These are phyloP conservation scores for Drosophila micromelanica DNA, from an alignment of 1,140 invertebrate genomes.

Conservation along the genomic window DNA sequence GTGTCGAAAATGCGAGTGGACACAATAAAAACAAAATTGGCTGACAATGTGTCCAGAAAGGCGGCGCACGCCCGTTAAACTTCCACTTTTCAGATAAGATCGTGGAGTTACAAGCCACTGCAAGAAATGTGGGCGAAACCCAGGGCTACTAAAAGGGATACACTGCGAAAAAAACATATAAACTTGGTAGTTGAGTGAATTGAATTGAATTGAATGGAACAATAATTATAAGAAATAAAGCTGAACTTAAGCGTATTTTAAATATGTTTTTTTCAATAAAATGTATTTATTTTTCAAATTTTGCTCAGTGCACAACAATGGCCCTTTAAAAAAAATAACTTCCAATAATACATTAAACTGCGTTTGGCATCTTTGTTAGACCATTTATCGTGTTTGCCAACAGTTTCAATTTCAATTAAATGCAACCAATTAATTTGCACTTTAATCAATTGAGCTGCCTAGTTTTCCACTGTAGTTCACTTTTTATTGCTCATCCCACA, in stretches of 20 bases:
- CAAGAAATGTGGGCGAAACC: background rate
- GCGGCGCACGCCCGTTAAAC: constrained; percentile 42
- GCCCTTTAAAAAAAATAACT: background rate
- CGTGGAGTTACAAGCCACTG: background rate
- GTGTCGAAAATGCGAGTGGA: constrained; percentile 25
- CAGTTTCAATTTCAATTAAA: constrained; percentile 47
- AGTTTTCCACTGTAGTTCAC: constrained; percentile 21
- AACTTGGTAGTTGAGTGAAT: too few relatives aligned
- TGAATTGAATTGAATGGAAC: too few relatives aligned
- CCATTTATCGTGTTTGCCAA: constrained; percentile 19
- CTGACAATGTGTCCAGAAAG: constrained; percentile 13
- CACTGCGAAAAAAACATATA: too few relatives aligned
- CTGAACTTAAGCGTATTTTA: too few relatives aligned
- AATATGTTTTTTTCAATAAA: too few relatives aligned
- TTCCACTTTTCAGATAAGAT: constrained; percentile 50
- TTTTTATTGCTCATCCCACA: constrained; percentile 8
- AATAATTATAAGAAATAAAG: too few relatives aligned
- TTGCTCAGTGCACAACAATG: constrained; percentile 6
- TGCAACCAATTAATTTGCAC: constrained; percentile 12
- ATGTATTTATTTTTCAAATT: too few relatives aligned
- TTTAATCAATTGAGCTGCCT: constrained; percentile 34
- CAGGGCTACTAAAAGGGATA: too few relatives aligned
- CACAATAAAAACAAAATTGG: constrained; percentile 13
- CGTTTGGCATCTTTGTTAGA: background rate
- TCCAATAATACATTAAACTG: constrained; percentile 2